These are phyloP conservation scores for Anthoscopus minutus DNA, from an alignment of 2,113 vertebrate genomes.

Conservation along the genomic window DNA sequence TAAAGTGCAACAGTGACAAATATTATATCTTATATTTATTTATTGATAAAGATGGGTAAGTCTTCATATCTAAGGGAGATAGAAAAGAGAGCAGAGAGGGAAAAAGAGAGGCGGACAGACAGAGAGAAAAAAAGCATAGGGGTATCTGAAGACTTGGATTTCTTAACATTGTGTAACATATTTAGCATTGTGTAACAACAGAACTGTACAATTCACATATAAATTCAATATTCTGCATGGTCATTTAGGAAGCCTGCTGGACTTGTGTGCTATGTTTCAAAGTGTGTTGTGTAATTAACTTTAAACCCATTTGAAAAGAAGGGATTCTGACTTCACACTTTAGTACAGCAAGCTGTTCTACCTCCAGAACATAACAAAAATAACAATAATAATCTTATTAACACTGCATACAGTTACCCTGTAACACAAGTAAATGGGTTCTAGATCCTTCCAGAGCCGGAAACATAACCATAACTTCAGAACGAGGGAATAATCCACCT, in stretches of 20 bases:
- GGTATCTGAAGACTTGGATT: not conserved
- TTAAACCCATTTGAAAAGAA: not conserved
- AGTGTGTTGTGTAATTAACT: not conserved
- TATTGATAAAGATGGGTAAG: too few species aligned
- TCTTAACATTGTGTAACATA: not conserved
- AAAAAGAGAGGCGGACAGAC: not conserved
- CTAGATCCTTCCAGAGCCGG: not conserved
- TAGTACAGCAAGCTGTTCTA: not conserved
- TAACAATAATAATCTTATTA: not conserved
- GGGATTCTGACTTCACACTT: not conserved
- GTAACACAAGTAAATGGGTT: not conserved
- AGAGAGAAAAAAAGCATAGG: too few species aligned
- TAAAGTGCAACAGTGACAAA: accelerated
- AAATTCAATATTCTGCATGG: not conserved
- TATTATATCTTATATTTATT: not conserved
- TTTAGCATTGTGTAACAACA: not conserved
- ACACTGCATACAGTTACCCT: too few species aligned
- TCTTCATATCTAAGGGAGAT: too few species aligned
- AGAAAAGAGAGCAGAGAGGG: not conserved
- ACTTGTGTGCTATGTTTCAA: not conserved
- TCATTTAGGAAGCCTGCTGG: not conserved
- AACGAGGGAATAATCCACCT: not conserved
- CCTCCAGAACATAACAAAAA: not conserved
- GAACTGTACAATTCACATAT: not conserved
- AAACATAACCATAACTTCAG: too few species aligned